These are phyloP conservation scores for Napeogenes sylphis DNA, from an alignment of 2,888 invertebrate species.

Conservation along the genomic window DNA sequence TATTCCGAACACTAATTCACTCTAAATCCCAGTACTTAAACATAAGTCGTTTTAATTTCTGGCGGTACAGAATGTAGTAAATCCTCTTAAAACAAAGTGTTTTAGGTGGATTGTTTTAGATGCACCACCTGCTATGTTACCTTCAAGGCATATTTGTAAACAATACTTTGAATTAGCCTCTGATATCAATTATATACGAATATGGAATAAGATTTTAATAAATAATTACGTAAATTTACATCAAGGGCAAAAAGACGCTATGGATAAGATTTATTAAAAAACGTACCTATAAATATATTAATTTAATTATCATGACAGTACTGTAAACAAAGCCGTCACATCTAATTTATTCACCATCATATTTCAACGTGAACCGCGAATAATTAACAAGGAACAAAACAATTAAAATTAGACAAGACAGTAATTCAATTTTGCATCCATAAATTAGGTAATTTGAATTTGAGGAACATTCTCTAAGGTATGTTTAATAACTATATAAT, in stretches of 20 bases:
- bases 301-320: too few relatives aligned
- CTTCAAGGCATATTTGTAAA: too few relatives aligned
- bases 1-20: conserved; percentile 12
- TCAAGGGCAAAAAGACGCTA: too few relatives aligned
- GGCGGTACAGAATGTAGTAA: conserved; percentile 10
- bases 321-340: background rate
- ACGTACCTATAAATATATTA: too few relatives aligned
- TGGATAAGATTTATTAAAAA: too few relatives aligned
- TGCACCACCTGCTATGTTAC: conserved; percentile 9
- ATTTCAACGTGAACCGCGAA: background rate
- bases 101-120: conserved; percentile 7
- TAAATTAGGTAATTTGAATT: conserved; percentile 6
- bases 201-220: too few relatives aligned
- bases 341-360: background rate
- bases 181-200: too few relatives aligned
- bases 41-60: conserved; percentile 18
- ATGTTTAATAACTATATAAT: background rate
- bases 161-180: too few relatives aligned
- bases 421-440: conserved; percentile 5
- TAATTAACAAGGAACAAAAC: conserved; percentile 2
- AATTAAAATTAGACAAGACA: conserved; percentile 1
- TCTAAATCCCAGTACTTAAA: conserved; percentile 1
- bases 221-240: too few relatives aligned
- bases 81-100: conserved; percentile 17
- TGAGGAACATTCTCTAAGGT: background rate